Conservation (phyloP, 2,888 invertebrate species). For the Acrobasis suavella region DNA sequence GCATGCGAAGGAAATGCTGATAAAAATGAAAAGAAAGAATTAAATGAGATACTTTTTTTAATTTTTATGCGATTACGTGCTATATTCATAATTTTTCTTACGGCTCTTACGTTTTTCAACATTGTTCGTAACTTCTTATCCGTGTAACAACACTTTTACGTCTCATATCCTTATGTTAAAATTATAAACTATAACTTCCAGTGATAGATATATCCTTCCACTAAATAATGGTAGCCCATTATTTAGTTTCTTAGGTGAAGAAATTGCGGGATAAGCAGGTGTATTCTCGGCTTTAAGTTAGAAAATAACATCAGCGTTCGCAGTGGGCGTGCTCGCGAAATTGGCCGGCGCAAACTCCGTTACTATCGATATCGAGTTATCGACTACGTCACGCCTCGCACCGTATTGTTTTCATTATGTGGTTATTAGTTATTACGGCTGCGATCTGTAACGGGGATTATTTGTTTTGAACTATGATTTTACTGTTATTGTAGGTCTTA, state of each 20-base stretch:
- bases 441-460: constrained; percentile 20
- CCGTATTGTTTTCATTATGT: constrained; percentile 21
- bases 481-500: neutral
- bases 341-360: constrained; percentile 35
- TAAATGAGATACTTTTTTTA: too few relatives aligned
- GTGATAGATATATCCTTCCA: too few relatives aligned
- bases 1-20: too few relatives aligned
- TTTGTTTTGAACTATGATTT: constrained; percentile 13
- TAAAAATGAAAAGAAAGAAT: too few relatives aligned
- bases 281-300: neutral
- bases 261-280: constrained; percentile 7
- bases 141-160: too few relatives aligned
- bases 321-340: constrained; percentile 39
- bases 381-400: constrained; percentile 12
- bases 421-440: constrained; percentile 28
- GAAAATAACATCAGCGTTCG: constrained; percentile 31
- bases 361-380: constrained; percentile 20
- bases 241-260: neutral
- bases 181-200: too few relatives aligned
- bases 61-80: too few relatives aligned
- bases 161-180: too few relatives aligned
- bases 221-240: too few relatives aligned
- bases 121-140: too few relatives aligned
- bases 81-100: too few relatives aligned
- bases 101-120: too few relatives aligned